phyloP scores from a whole-genome alignment of 2,888 invertebrate genomes.

The Pyralis farinalis region DNA sequence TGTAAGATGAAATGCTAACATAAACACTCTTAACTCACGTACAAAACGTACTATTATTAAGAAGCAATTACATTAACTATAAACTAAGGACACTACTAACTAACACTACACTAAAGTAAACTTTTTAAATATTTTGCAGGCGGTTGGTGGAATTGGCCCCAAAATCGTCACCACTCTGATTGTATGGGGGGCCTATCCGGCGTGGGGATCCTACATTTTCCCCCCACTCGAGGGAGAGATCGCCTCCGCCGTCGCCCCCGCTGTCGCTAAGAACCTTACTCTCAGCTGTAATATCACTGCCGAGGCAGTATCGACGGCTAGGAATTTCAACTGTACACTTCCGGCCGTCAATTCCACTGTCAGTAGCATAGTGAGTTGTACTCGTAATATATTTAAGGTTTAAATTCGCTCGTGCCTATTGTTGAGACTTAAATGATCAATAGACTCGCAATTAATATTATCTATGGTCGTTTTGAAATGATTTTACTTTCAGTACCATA shows the following conservation, averaged over 20 bases:
- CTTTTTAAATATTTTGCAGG: conserved; percentile 64
- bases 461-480: no score
- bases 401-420: not conserved
- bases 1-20: no score
- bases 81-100: no score
- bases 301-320: not conserved
- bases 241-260: not conserved
- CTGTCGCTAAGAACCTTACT: conserved; percentile 3
- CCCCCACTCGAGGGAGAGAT: conserved; percentile 28
- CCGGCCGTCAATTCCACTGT: not conserved
- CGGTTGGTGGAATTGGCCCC: conserved; percentile 89
- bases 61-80: no score
- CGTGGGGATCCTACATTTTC: conserved; percentile 87
- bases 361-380: conserved; percentile 3
- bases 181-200: conserved; percentile 87
- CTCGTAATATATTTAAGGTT: not conserved
- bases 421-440: not conserved
- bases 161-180: conserved; percentile 87
- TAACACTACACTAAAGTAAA: no score
- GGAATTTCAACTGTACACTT: not conserved
- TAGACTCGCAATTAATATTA: no score
- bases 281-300: conserved; percentile 9
- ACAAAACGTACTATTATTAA: no score
- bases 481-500: no score
- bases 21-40: no score